A percentile compares a stretch with the other conserved stretches of the same genome.
phyloP scores from a whole-genome alignment of 2,113 vertebrate species.

The Apteryx mantelli region DNA sequence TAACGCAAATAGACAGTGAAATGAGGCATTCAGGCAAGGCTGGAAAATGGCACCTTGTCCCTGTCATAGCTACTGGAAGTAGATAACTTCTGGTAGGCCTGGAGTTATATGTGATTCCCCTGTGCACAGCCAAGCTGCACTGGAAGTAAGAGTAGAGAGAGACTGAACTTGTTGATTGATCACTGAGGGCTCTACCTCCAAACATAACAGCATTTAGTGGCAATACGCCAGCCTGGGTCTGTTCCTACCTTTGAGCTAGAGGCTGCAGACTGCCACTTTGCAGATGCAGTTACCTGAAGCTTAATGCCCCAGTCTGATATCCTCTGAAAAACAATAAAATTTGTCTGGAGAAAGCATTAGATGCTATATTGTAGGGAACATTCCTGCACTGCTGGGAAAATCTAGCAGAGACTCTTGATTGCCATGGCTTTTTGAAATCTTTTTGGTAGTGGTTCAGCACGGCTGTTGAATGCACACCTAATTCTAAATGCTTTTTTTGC shows the following conservation, averaged over 20 bases:
- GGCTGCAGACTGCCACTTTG: background rate
- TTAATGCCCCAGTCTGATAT: background rate
- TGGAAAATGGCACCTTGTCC: conserved; percentile 55
- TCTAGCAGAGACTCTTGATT: background rate
- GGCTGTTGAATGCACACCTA: background rate
- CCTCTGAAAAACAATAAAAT: background rate
- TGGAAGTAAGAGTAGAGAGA: background rate
- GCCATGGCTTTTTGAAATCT: background rate
- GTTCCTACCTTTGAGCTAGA: background rate
- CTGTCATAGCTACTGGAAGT: background rate
- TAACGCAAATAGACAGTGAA: conserved; percentile 25
- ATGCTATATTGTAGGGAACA: background rate
- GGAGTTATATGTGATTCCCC: background rate
- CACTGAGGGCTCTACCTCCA: background rate
- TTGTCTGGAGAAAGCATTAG: background rate
- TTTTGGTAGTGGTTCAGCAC: background rate
- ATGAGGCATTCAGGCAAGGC: conserved; percentile 40
- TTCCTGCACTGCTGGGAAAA: background rate
- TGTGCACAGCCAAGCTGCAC: background rate
- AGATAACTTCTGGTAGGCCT: background rate
- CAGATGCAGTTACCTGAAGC: background rate
- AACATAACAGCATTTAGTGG: background rate
- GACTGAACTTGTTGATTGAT: background rate
- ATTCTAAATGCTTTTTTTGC: fast-evolving
- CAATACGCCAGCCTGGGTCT: background rate